A percentile compares a stretch with the other conserved stretches of the same genome.
phyloP scores from a whole-genome alignment of 1,140 invertebrate genomes.

The Drosophila lacteicornis region DNA sequence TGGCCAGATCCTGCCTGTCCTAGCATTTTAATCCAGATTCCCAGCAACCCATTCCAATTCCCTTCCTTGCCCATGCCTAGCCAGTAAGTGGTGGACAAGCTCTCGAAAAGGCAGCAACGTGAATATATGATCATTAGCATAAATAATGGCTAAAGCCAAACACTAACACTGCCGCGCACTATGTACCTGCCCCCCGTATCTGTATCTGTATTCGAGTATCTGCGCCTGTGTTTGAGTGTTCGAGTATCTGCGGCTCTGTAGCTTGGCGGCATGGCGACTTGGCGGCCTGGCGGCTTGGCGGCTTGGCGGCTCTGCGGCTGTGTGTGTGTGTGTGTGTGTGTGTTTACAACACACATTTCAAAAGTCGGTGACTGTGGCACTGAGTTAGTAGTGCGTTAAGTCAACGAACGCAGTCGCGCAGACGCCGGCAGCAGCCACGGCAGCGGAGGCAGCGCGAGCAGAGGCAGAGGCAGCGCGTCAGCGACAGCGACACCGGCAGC shows the following conservation, averaged over 20 bases:
- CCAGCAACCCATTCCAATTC: too few species aligned
- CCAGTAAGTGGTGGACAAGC: conserved; percentile 37
- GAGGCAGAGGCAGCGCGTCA: conserved; percentile 21
- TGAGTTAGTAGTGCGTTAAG: conserved; percentile 83
- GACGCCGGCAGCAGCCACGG: conserved; percentile 51
- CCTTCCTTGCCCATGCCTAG: too few species aligned
- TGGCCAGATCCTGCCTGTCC: conserved; percentile 1
- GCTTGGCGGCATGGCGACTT: not conserved
- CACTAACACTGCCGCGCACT: conserved; percentile 52
- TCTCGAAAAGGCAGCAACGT: conserved; percentile 49
- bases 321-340: conserved; percentile 28
- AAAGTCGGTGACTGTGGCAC: conserved; percentile 83
- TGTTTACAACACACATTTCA: conserved; percentile 80
- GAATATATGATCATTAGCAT: conserved; percentile 74
- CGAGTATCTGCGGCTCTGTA: conserved; percentile 6
- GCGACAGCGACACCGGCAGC: too few species aligned
- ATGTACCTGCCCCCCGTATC: conserved; percentile 29
- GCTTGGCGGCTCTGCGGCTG: conserved; percentile 12
- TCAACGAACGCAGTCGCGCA: conserved; percentile 82
- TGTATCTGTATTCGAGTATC: conserved; percentile 14
- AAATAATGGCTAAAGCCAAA: conserved; percentile 80
- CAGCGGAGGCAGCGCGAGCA: conserved; percentile 18
- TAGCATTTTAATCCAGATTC: too few species aligned
- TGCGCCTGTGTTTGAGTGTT: conserved; percentile 15
- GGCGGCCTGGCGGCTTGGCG: not conserved